These are phyloP conservation scores for Tor tambroides DNA, from an alignment of 2,113 vertebrate species.

Conservation along the genomic window DNA sequence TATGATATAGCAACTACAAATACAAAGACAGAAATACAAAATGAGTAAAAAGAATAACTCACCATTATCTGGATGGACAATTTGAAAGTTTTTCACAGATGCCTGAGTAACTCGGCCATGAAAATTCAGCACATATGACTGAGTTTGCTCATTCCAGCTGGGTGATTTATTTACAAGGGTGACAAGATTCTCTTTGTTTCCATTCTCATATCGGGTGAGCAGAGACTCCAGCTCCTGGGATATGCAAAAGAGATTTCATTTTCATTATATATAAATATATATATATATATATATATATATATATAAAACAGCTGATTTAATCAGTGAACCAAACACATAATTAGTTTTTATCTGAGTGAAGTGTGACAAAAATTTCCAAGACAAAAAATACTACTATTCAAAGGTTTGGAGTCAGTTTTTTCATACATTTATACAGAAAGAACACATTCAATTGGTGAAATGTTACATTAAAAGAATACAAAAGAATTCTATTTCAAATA, in stretches of 20 bases:
- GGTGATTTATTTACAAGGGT: conserved; percentile 83
- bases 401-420: too few relatives aligned
- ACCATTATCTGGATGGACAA: conserved; percentile 83
- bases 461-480: too few relatives aligned
- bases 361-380: too few relatives aligned
- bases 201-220: conserved; percentile 73
- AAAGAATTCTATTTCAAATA: too few relatives aligned
- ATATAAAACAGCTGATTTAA: too few relatives aligned
- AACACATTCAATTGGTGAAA: too few relatives aligned
- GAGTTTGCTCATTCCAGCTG: conserved; percentile 81
- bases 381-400: too few relatives aligned
- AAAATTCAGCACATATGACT: conserved; percentile 85
- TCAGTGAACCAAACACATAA: too few relatives aligned
- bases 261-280: neutral
- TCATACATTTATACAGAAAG: too few relatives aligned
- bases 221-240: conserved; percentile 80
- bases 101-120: conserved; percentile 85
- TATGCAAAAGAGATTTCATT: neutral
- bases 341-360: too few relatives aligned
- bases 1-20: neutral
- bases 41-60: conserved; percentile 52
- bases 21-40: neutral
- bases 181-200: conserved; percentile 77
- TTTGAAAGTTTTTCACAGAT: conserved; percentile 91
- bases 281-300: too few relatives aligned